Conservation (phyloP, 2,888 invertebrate species). For the Drosophila longiperda region DNA sequence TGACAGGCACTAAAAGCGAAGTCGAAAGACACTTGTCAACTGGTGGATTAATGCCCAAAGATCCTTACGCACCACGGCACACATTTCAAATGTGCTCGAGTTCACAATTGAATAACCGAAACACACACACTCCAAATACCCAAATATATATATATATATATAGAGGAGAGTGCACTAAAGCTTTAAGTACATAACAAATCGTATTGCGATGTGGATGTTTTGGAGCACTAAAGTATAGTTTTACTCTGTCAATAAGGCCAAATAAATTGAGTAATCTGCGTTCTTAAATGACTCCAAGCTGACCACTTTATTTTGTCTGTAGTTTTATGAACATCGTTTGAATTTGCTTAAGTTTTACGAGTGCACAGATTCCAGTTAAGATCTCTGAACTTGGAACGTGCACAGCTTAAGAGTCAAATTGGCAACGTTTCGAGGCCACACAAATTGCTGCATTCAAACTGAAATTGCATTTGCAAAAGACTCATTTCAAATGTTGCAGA, state of each 20-base stretch:
- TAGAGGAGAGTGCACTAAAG: neutral
- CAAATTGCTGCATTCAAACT: constrained; percentile 21
- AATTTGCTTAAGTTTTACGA: constrained; percentile 57
- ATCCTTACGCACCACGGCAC: constrained; percentile 52
- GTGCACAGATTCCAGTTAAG: constrained; percentile 54
- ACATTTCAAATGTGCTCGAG: constrained; percentile 44
- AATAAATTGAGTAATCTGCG: constrained; percentile 10
- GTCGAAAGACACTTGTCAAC: constrained; percentile 37
- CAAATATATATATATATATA: neutral
- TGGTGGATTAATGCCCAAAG: constrained; percentile 31
- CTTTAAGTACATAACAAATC: constrained; percentile 4
- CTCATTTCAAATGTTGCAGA: constrained; percentile 13
- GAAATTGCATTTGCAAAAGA: constrained; percentile 22
- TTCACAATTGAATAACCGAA: constrained; percentile 45
- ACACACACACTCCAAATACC: neutral
- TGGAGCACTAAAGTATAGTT: neutral
- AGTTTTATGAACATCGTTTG: constrained; percentile 40
- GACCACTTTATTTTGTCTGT: constrained; percentile 57
- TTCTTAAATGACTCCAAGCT: constrained; percentile 45
- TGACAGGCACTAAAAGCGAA: constrained; percentile 61
- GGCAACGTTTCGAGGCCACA: constrained; percentile 20
- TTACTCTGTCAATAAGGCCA: neutral
- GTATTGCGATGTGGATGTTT: constrained; percentile 1
- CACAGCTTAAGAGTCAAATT: constrained; percentile 20
- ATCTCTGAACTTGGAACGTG: constrained; percentile 23